These are phyloP conservation scores for Trachurus trachurus DNA, from an alignment of 2,797 vertebrate genomes.

Conservation along the genomic window DNA sequence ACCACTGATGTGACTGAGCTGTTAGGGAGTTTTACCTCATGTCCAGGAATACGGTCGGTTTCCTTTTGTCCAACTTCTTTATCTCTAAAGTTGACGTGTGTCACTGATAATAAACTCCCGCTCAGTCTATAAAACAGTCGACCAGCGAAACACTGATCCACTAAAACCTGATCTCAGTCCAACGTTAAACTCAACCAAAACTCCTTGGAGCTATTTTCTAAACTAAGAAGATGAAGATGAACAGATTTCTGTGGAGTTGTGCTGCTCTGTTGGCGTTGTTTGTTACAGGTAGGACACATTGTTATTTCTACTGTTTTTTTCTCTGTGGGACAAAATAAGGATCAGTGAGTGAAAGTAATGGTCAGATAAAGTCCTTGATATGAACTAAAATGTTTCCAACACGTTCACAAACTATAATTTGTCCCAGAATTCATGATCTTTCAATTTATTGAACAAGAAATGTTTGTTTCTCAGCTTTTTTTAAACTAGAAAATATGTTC, in stretches of 20 bases:
- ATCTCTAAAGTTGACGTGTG: constrained; percentile 22
- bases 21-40: neutral
- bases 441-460: neutral
- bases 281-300: constrained; percentile 52
- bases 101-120: constrained; percentile 15
- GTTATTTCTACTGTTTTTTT: neutral
- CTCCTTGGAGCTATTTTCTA: neutral
- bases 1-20: neutral
- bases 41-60: neutral
- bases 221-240: constrained; percentile 31
- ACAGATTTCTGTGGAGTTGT: constrained; percentile 40
- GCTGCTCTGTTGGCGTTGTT: constrained; percentile 42
- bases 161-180: neutral
- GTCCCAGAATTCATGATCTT: neutral
- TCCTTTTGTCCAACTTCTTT: constrained; percentile 3
- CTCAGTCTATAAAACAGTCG: constrained; percentile 13
- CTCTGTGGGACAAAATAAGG: neutral
- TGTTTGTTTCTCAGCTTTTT: too few relatives aligned
- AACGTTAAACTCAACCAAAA: neutral
- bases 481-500: too few relatives aligned
- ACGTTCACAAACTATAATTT: neutral
- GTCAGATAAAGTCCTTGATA: too few relatives aligned
- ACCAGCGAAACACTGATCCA: neutral
- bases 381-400: neutral
- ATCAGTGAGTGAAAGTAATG: neutral